Base-by-base conservation (phyloP, 1,140 invertebrate species). In the Scaptomyza pallida region DNA sequence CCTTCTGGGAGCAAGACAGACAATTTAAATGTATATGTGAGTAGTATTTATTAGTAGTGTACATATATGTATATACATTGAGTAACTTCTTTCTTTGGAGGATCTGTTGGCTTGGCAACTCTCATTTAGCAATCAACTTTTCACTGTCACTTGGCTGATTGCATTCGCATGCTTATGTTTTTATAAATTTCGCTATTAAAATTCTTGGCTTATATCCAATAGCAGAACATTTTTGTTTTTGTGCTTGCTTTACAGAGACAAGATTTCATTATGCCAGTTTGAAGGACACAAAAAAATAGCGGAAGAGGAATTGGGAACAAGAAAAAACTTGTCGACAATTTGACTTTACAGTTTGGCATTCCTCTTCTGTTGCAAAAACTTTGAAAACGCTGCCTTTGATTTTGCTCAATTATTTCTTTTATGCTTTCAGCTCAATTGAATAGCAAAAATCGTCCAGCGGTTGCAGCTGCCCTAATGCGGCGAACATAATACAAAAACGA, bases 141-240 rank as follows among this genome's bases (percentile, higher is more conserved):
- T 64, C 55, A 43, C 56, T 73, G 76, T 71, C 68, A 83, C 44
- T 75, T 83, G 57, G 71, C 75, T 82, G 75, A 83, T 83, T 83
- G 72, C 72, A 73, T 76, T 83, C 63, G 60, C 48, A 54, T 33
- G 47, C 23, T 68, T 68, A 40, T 48, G 16, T 60, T 70, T 69
- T 63, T 40, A 23, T 48, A 55, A 54, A 54, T 50, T 41, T 23
- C 16, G 47, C 80, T 72, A 69, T 75, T 69, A 75, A 71, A 80
- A 74, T 65, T 71, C 51, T 76, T 85, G 81, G 80, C 81, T 67
- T 67, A 43, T 62, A 74, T 80, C 81, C 80, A 85, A 85, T 77
- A 44, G 64, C 63, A 43, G 62, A 55, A 69, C 63, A 72, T 69
- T 76, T 77, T 81, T 74, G 64, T 30, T 55, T 35, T 37, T 37